A percentile compares a stretch with the other conserved stretches of the same genome.
Evolutionary conservation across 2,888 invertebrate species (phyloP).

Genomic region (Octonoba sinensis): DNA sequence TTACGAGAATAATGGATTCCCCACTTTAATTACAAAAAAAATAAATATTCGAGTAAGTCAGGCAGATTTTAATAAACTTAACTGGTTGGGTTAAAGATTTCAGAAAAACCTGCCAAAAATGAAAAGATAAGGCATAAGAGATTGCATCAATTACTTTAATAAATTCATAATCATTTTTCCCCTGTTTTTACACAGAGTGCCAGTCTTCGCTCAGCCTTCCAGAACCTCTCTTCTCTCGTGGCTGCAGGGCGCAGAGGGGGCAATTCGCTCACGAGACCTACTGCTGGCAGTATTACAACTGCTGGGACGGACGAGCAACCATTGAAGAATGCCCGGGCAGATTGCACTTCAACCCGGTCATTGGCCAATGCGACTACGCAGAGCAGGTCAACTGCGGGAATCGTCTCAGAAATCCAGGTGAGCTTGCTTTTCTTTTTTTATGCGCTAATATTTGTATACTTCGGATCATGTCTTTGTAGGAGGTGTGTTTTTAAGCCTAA

Average conservation of each 20-base stretch:
- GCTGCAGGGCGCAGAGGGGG: conserved; percentile 63
- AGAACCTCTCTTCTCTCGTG: conserved; percentile 35
- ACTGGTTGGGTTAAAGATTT: too few relatives aligned
- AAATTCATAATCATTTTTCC: too few relatives aligned
- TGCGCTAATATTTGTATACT: too few relatives aligned
- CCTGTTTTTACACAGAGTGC: conserved; percentile 13
- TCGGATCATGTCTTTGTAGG: too few relatives aligned
- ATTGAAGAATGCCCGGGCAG: conserved; percentile 67
- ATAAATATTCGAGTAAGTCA: too few relatives aligned
- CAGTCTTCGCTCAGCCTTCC: conserved; percentile 20
- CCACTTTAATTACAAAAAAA: too few relatives aligned
- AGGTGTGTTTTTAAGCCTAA: too few relatives aligned
- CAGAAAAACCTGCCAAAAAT: too few relatives aligned
- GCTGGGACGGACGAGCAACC: conserved; percentile 66
- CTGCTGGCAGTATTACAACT: conserved; percentile 67
- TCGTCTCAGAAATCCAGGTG: conserved; percentile 48
- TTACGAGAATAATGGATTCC: too few relatives aligned
- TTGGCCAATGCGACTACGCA: conserved; percentile 46
- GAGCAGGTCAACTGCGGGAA: conserved; percentile 46
- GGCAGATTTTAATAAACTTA: too few relatives aligned
- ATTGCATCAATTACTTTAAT: too few relatives aligned
- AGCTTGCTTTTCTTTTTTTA: background rate
- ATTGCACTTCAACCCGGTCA: conserved; percentile 66
- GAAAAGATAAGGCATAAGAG: too few relatives aligned
- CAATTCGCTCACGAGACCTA: conserved; percentile 67